Evolutionary conservation across 1,140 invertebrate genomes (phyloP).

Genomic region (Portunus trituberculatus): DNA sequence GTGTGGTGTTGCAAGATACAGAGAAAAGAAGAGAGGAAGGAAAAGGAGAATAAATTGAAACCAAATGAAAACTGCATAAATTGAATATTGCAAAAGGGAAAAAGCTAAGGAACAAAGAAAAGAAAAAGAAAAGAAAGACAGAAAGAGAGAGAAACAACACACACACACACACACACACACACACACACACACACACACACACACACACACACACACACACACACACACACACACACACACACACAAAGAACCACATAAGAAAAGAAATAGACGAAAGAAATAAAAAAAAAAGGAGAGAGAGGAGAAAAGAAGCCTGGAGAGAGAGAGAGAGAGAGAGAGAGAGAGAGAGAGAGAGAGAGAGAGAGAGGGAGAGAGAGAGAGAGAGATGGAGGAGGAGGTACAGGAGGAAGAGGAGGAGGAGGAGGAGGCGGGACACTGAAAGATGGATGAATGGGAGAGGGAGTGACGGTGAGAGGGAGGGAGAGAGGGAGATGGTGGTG

Average conservation of each 20-base stretch:
- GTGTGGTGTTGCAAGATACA: neutral
- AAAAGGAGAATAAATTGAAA: neutral
- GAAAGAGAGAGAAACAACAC: neutral
- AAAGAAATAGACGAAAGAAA: neutral
- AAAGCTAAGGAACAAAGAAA: neutral
- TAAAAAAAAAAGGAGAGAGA: neutral
- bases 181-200: neutral
- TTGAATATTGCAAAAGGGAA: neutral
- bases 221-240: neutral
- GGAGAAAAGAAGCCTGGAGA: too few species aligned
- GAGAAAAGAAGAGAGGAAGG: neutral
- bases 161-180: neutral
- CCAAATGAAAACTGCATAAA: neutral
- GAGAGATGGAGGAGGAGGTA: neutral
- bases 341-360: neutral
- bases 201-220: neutral
- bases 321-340: neutral
- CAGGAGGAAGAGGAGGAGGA: neutral
- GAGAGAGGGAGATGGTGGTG: neutral
- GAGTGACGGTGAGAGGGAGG: neutral
- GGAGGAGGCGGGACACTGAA: neutral
- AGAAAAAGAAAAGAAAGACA: neutral
- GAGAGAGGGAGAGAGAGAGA: neutral
- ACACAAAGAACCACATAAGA: neutral
- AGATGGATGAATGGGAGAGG: constrained; percentile 1